phyloP scores from a whole-genome alignment of 2,797 vertebrate genomes.

The Enteromius afrohamiltoni region DNA sequence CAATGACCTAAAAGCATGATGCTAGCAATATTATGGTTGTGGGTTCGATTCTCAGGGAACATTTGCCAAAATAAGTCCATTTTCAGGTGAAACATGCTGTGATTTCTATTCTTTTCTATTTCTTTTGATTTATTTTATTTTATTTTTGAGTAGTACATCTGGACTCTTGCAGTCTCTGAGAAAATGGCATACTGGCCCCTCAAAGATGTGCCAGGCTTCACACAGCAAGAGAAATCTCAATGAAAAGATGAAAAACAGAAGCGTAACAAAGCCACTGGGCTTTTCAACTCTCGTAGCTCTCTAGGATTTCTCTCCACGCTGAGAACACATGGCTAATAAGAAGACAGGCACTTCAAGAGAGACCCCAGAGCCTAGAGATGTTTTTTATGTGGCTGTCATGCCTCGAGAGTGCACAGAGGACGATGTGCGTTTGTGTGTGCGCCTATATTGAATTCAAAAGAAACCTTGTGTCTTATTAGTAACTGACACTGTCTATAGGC shows the following conservation, averaged over 20 bases:
- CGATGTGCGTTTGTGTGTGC: not conserved
- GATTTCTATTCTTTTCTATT: not conserved
- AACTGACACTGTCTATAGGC: not conserved
- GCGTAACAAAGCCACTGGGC: not conserved
- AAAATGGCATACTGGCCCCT: not conserved
- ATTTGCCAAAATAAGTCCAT: not conserved
- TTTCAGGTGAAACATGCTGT: not conserved
- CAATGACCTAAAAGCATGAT: not conserved
- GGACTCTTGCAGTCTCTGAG: not conserved
- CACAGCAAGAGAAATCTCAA: conserved; percentile 1
- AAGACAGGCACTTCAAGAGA: conserved; percentile 33
- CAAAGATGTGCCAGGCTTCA: not conserved
- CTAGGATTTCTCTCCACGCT: conserved; percentile 4
- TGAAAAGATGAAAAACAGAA: conserved; percentile 22
- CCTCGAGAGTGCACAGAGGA: not conserved
- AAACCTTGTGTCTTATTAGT: conserved; percentile 20
- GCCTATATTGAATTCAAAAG: not conserved
- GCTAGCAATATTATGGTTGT: not conserved
- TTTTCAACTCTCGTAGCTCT: conserved; percentile 2
- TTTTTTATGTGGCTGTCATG: conserved; percentile 8
- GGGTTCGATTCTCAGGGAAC: not conserved
- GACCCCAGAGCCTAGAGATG: conserved; percentile 16
- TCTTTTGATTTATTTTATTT: not conserved
- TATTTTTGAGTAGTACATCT: not conserved
- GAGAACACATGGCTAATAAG: conserved; percentile 31